These are phyloP conservation scores for Nomada ruficornis DNA, from an alignment of 2,888 invertebrate genomes.

Conservation along the genomic window DNA sequence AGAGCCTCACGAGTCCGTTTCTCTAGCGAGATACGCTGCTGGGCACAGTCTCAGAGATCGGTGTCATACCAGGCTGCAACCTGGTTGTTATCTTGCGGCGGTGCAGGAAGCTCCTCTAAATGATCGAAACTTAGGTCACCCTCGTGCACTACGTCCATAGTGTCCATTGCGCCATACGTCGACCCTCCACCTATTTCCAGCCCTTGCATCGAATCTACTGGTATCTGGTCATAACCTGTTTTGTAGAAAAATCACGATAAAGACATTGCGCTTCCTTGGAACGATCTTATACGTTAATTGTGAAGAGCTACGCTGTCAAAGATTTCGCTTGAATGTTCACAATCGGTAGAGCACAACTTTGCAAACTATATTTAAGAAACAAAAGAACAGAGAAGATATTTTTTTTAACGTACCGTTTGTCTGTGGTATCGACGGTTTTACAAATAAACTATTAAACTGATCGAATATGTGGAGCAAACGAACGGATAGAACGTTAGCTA, in stretches of 20 bases:
- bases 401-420: not conserved
- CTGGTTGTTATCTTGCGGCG: slow-evolving; percentile 95
- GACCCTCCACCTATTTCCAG: slow-evolving; percentile 94
- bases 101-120: slow-evolving; percentile 91
- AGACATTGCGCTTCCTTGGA: not conserved
- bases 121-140: slow-evolving; percentile 92
- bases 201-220: slow-evolving; percentile 98
- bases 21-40: slow-evolving; percentile 54
- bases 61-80: slow-evolving; percentile 99
- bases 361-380: slow-evolving; percentile 10
- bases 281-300: slow-evolving; percentile 39
- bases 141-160: slow-evolving; percentile 93
- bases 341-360: slow-evolving; percentile 51
- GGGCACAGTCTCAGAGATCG: slow-evolving; percentile 89
- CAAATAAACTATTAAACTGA: not conserved
- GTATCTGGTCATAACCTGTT: slow-evolving; percentile 98
- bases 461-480: not conserved
- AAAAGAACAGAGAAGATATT: not conserved
- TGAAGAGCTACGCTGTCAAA: slow-evolving; percentile 44
- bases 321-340: slow-evolving; percentile 31
- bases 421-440: not conserved
- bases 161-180: slow-evolving; percentile 92
- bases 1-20: slow-evolving; percentile 62
- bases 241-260: slow-evolving; percentile 47
- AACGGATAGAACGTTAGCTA: not conserved